Percentiles rank a stretch among this genome's conserved stretches.
Conservation (phyloP, 2,888 invertebrate species). For the Slavum lentiscoides region DNA sequence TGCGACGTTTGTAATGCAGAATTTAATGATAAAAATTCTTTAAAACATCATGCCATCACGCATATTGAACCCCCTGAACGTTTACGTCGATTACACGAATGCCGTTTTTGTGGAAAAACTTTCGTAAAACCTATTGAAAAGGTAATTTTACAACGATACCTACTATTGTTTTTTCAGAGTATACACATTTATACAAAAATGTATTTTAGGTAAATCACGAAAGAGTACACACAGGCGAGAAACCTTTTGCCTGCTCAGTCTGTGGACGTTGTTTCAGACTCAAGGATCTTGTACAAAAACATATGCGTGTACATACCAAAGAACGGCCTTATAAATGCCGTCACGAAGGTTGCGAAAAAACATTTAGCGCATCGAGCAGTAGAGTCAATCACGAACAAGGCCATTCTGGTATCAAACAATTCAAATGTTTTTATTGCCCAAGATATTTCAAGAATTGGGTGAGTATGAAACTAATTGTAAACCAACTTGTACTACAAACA, state of each 20-base stretch:
- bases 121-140: slow-evolving; percentile 50
- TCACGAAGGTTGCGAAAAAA: slow-evolving; percentile 46
- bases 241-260: slow-evolving; percentile 49
- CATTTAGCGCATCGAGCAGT: slow-evolving; percentile 49
- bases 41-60: slow-evolving; percentile 50
- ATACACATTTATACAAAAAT: not conserved
- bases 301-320: slow-evolving; percentile 53
- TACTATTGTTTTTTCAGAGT: not conserved
- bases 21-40: slow-evolving; percentile 46
- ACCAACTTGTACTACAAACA: too few relatives aligned
- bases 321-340: slow-evolving; percentile 48
- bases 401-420: slow-evolving; percentile 44
- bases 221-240: slow-evolving; percentile 53
- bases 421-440: slow-evolving; percentile 51
- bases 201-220: slow-evolving; percentile 41
- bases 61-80: slow-evolving; percentile 51
- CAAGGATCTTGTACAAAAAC: slow-evolving; percentile 51
- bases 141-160: slow-evolving; percentile 21
- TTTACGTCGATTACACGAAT: slow-evolving; percentile 46
- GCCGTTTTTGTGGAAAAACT: slow-evolving; percentile 47
- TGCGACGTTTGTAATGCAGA: slow-evolving; percentile 44
- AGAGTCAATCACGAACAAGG: slow-evolving; percentile 49
- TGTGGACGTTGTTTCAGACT: slow-evolving; percentile 52
- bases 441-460: slow-evolving; percentile 52
- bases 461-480: not conserved